A percentile compares a stretch with the other conserved stretches of the same genome.
Evolutionary conservation across 2,888 invertebrate genomes (phyloP).

Genomic region (Apamea anceps): DNA sequence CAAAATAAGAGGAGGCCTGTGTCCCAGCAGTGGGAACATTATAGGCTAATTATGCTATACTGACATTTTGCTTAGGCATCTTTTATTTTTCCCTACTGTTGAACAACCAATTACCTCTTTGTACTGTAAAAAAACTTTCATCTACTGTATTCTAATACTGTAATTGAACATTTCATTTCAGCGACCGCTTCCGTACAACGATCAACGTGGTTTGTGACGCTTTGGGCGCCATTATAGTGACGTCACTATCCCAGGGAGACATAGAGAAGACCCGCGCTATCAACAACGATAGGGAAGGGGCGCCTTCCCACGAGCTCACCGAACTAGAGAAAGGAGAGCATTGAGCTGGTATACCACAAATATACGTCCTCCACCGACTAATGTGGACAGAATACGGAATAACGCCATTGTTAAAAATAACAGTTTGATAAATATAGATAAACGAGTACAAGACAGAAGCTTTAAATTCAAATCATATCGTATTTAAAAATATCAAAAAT

Average conservation of each 20-base stretch:
- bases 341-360: slow-evolving; percentile 68
- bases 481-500: slow-evolving; percentile 21
- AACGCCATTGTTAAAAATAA: slow-evolving; percentile 23
- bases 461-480: slow-evolving; percentile 48
- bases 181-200: slow-evolving; percentile 96
- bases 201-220: slow-evolving; percentile 99
- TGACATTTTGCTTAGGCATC: background rate
- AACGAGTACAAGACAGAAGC: slow-evolving; percentile 38
- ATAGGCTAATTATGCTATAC: too few relatives aligned
- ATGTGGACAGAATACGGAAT: slow-evolving; percentile 40
- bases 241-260: slow-evolving; percentile 95
- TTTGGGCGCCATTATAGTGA: slow-evolving; percentile 97
- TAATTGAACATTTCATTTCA: slow-evolving; percentile 79
- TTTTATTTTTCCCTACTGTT: background rate
- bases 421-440: slow-evolving; percentile 4
- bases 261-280: slow-evolving; percentile 82
- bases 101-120: background rate
- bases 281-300: slow-evolving; percentile 85
- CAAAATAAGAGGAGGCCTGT: too few relatives aligned
- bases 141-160: background rate
- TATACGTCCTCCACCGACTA: slow-evolving; percentile 27
- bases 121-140: background rate
- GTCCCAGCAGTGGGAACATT: too few relatives aligned
- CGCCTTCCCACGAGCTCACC: slow-evolving; percentile 92
- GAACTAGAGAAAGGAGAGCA: slow-evolving; percentile 90